A percentile compares a stretch with the other conserved stretches of the same genome.
Conservation (phyloP, 2,797 vertebrate species). For the Pseudotriccus pelzelni region DNA sequence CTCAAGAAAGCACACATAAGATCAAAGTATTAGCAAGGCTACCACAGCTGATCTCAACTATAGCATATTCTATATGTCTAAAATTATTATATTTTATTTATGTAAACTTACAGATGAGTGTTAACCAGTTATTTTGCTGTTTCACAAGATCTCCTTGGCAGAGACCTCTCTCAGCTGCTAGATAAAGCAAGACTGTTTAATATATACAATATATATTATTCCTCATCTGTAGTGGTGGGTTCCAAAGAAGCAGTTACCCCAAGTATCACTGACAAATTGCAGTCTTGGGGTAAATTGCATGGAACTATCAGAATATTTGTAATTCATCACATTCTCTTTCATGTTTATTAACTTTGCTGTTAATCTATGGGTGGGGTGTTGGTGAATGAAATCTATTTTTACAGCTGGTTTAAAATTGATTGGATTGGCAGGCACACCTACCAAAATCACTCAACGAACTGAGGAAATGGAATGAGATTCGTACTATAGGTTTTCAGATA, state of each 20-base stretch:
- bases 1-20: not conserved
- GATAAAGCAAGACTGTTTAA: not conserved
- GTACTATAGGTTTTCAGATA: conserved; percentile 75
- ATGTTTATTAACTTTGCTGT: conserved; percentile 49
- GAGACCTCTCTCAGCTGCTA: not conserved
- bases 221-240: not conserved
- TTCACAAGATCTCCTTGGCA: not conserved
- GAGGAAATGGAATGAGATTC: conserved; percentile 70
- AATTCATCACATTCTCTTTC: not conserved
- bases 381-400: conserved; percentile 68
- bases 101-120: not conserved
- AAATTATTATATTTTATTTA: conserved; percentile 3
- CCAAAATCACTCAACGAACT: conserved; percentile 67
- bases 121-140: not conserved
- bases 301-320: not conserved
- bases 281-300: not conserved
- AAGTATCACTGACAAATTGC: not conserved
- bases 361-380: conserved; percentile 46
- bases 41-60: not conserved
- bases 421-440: conserved; percentile 39
- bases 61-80: not conserved
- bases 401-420: conserved; percentile 67
- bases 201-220: not conserved
- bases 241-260: not conserved
- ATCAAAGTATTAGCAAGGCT: conserved; percentile 12